These are phyloP conservation scores for Leptoteleia sp. DNA, from an alignment of 1,140 invertebrate genomes.

Conservation along the genomic window DNA sequence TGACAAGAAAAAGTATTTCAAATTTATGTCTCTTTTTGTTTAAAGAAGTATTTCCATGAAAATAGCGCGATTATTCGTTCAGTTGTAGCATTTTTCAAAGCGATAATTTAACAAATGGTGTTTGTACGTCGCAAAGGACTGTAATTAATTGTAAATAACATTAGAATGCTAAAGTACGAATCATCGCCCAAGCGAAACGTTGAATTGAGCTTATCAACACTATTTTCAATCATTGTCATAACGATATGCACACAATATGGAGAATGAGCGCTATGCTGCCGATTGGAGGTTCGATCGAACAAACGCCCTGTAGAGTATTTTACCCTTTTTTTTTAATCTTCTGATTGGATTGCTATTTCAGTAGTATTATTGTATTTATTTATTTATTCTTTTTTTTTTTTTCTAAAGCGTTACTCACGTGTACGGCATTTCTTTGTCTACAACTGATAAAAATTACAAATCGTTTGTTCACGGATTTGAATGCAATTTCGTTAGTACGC, in stretches of 20 bases:
- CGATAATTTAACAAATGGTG: background rate
- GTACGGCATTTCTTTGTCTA: constrained; percentile 45
- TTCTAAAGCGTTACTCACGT: constrained; percentile 46
- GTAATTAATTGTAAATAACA: background rate
- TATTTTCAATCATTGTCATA: constrained; percentile 37
- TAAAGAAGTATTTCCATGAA: background rate
- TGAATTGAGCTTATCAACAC: constrained; percentile 27
- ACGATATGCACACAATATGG: constrained; percentile 37
- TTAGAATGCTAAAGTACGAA: constrained; percentile 15
- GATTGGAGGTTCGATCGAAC: constrained; percentile 63
- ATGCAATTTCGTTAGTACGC: constrained; percentile 73
- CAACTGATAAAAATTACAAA: constrained; percentile 31
- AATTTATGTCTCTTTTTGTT: constrained; percentile 7
- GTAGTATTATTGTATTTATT: constrained; percentile 47
- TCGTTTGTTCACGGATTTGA: constrained; percentile 57
- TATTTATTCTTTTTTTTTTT: too few relatives aligned
- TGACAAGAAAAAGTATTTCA: background rate
- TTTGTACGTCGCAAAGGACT: background rate
- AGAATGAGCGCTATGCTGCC: constrained; percentile 67
- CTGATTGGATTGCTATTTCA: constrained; percentile 64
- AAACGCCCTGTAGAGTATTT: constrained; percentile 57
- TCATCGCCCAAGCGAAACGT: constrained; percentile 17
- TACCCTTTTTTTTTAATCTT: constrained; percentile 45
- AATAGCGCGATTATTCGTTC: constrained; percentile 31
- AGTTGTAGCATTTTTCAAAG: background rate